A percentile compares a stretch with the other conserved stretches of the same genome.
These are phyloP conservation scores for Zootermopsis nevadensis DNA, from an alignment of 2,888 invertebrate genomes.

Conservation along the genomic window DNA sequence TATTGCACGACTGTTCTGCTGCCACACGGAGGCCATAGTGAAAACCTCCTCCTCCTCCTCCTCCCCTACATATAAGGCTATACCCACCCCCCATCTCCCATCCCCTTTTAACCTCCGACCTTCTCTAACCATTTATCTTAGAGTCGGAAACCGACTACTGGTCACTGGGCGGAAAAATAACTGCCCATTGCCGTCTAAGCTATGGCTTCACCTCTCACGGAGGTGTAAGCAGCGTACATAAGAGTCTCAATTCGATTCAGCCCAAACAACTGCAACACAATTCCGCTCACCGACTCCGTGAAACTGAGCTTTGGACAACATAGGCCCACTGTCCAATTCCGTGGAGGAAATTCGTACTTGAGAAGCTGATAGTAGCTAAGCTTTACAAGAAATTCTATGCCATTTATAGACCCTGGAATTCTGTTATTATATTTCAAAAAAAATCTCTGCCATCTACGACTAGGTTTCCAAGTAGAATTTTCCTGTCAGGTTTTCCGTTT, in stretches of 20 bases:
- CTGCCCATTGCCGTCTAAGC: constrained; percentile 52
- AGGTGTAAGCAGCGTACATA: not conserved
- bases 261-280: too few species aligned
- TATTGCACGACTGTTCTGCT: constrained; percentile 43
- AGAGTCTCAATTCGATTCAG: not conserved
- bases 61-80: constrained; percentile 18
- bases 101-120: constrained; percentile 51
- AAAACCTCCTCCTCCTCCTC: constrained; percentile 39
- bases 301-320: too few species aligned
- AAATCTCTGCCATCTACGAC: too few species aligned
- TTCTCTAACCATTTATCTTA: constrained; percentile 51
- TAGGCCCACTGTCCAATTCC: too few species aligned
- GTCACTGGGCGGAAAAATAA: constrained; percentile 52
- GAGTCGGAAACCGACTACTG: constrained; percentile 51
- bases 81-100: constrained; percentile 20
- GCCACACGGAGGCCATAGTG: constrained; percentile 35
- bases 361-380: too few species aligned
- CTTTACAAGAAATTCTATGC: too few species aligned
- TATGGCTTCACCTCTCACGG: constrained; percentile 40
- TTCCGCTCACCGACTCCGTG: too few species aligned
- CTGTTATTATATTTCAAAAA: too few species aligned
- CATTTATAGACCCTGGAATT: too few species aligned
- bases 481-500: too few species aligned
- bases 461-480: too few species aligned
- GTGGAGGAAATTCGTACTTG: too few species aligned